Evolutionary conservation across 2,797 vertebrate species (phyloP).

Genomic region (Mus spretus): DNA sequence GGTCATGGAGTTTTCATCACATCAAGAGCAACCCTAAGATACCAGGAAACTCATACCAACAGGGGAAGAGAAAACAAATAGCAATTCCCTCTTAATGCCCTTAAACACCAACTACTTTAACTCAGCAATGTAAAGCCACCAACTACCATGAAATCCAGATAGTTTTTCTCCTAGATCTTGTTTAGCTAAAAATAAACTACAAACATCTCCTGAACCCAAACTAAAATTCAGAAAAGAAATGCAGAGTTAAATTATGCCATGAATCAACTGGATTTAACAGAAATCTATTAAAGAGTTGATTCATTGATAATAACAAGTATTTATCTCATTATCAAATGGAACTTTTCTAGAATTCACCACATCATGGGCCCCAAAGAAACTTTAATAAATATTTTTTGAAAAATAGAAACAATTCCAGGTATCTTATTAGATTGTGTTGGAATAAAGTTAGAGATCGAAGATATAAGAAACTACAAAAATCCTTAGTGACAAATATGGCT

Average conservation of each 20-base stretch:
- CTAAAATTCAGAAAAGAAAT: background rate
- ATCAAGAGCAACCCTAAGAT: background rate
- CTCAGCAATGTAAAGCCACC: background rate
- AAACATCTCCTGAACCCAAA: background rate
- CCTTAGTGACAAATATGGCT: background rate
- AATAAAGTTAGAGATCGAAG: too few relatives aligned
- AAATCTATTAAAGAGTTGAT: background rate
- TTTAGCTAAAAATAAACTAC: background rate
- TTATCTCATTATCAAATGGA: background rate
- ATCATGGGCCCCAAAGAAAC: background rate
- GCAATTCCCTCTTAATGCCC: background rate
- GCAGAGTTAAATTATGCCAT: background rate
- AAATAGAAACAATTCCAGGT: background rate
- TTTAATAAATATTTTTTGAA: background rate
- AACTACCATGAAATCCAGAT: background rate
- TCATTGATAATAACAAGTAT: background rate
- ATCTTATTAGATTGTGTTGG: background rate
- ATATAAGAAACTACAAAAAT: background rate
- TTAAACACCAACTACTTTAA: background rate
- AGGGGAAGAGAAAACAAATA: background rate
- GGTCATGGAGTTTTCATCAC: background rate
- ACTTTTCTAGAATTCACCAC: background rate
- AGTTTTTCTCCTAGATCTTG: too few relatives aligned
- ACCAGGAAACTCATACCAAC: background rate
- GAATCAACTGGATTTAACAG: background rate